A percentile compares a stretch with the other conserved stretches of the same genome.
Conservation (phyloP, 2,113 vertebrate genomes). For the Sardina pilchardus region DNA sequence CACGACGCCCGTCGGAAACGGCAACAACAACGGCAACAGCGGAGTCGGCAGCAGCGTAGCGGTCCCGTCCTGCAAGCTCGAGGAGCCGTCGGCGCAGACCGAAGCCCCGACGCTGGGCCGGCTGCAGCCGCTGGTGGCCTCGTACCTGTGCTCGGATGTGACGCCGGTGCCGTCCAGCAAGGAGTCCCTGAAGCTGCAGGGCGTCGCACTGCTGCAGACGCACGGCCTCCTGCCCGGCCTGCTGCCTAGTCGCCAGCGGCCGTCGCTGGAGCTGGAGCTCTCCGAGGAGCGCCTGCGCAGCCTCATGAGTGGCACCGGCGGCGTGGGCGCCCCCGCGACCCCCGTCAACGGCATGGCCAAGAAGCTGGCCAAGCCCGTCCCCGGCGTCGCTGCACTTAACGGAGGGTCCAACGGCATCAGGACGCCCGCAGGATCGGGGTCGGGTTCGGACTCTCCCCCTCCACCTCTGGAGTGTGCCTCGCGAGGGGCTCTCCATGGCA, state of each 20-base stretch:
- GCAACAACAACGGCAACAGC: conserved; percentile 57
- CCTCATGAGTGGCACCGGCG: conserved; percentile 15
- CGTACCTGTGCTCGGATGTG: conserved; percentile 93
- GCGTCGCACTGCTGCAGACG: conserved; percentile 83
- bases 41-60: conserved; percentile 63
- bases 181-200: conserved; percentile 92
- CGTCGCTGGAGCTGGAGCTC: conserved; percentile 82
- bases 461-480: conserved; percentile 54
- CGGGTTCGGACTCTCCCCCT: conserved; percentile 16
- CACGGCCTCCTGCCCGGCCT: conserved; percentile 78
- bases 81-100: conserved; percentile 35
- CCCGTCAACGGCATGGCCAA: conserved; percentile 93
- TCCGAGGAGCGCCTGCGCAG: conserved; percentile 84
- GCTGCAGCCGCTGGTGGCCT: conserved; percentile 90
- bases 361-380: conserved; percentile 75
- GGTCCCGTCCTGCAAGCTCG: conserved; percentile 71
- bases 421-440: conserved; percentile 5
- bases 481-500: conserved; percentile 70
- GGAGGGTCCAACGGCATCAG: conserved; percentile 72
- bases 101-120: conserved; percentile 76
- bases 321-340: conserved; percentile 62
- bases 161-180: conserved; percentile 85
- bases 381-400: conserved; percentile 63
- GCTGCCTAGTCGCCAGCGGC: conserved; percentile 81
- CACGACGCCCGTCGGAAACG: conserved; percentile 56